Base-by-base conservation (phyloP, 2,797 vertebrate species). In the Sphenopsis melanotis region DNA sequence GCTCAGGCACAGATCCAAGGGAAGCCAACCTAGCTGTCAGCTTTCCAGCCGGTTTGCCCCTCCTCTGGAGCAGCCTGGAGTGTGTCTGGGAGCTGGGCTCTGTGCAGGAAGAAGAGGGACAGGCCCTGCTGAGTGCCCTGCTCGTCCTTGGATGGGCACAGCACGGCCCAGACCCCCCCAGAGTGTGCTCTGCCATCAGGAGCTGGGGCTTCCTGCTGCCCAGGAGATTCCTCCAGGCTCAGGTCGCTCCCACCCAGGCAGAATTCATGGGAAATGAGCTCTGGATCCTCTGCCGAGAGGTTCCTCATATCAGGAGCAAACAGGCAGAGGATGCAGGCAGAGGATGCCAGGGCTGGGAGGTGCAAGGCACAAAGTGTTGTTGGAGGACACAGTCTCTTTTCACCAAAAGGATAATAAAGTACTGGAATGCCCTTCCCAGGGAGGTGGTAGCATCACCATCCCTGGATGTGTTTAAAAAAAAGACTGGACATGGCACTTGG, bases 271-370 rank as follows among this genome's bases (percentile, higher is more conserved):
- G 21, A 65, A 78, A 55, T 5, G 14, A 75, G 79, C 19, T 27
- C 50, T 8, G 5, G 6, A 1, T 49, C 5, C 36, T 57, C 20
- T 0, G 3, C 44, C 0, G 5, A 71, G 53, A 52, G 22, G 27
- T 10, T 36, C 6, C 42, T 83, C 26, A 0, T 1, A 4, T 20
- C 34, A 30, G 61, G 65, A 68, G 34, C 17, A 11, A 46, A 18
- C 21, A 89, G 77, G 52, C 49, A 56, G 59, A 29, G 26, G 23
- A 26, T 55, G 27, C 21, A 89, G 77, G 52, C 47, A 56, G 59
- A 29, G 26, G 23, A 26, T 55, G 27, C 50, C 39, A 15, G 64
- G n/a, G 39, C 47, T n/a, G 57, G 39, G 30, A 17, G 0, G 1
- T 22, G 64, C 37, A 7, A 34, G 46, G 41, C 53, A 66, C 36